Base-by-base conservation (phyloP, 1,140 invertebrate species). In the Paralvinella palmiformis region DNA sequence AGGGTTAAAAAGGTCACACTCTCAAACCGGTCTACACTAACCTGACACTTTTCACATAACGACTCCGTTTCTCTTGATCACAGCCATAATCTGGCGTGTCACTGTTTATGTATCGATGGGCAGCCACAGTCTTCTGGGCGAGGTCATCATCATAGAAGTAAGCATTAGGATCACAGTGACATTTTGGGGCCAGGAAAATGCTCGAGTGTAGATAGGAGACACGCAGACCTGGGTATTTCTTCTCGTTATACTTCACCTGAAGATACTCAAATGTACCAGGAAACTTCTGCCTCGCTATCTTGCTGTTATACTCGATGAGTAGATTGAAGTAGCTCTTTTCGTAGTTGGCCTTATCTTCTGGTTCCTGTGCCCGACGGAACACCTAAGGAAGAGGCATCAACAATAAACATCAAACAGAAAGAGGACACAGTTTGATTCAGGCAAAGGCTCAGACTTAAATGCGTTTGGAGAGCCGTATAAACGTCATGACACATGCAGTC, bases 111-210 rank as follows among this genome's bases (percentile, higher is more conserved):
- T 79, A 82, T 6, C 64, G 31, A 65, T 82, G 81, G 57, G 81
- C 81, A 59, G 78, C 72, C 13, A 82, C 66, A 3, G 81, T 82
- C 65, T 82, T 82, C 58, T 70, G 67, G 6, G 71, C 76, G 17
- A 82, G 67, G 55, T 81, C 72, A 66, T 82, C 81, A 69, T 82
- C 77, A 71, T 80, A 82, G 48, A 79, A 75, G 62, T 82, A 82
- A 15, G 72, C 69, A 61, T 75, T 81, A 6, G 81, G 79, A 68
- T 82, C 81, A 70, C 81, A 82, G 63, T 81, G 74, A 24, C 77
- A 73, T 68, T 78, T 79, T 0, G 80, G 79, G 0, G 80, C 73
- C 32, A 82, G 70, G 56, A 82, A 81, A 41, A 82, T 82, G 17
- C 78, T 81, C 13, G 80, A 82, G 66, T 80, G 73, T 35, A 75